Percentiles rank a stretch among this genome's conserved stretches.
These are phyloP conservation scores for Hydropotes inermis DNA, from an alignment of 2,113 vertebrate genomes.

Conservation along the genomic window DNA sequence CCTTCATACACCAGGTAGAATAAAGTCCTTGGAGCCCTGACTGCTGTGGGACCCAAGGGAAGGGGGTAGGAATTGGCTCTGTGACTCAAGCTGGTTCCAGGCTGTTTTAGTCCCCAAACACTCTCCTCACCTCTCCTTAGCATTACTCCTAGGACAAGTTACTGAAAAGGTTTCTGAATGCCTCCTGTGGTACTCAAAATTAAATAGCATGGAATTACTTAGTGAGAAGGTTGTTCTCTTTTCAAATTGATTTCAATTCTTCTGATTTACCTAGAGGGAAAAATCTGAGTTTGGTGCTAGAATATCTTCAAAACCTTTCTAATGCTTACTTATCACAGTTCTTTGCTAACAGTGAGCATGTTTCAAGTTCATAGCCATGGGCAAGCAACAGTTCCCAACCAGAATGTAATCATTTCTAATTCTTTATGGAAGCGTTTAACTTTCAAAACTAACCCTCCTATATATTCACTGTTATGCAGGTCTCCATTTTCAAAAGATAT, in stretches of 20 bases:
- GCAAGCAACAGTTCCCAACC: neutral
- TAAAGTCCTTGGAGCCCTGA: neutral
- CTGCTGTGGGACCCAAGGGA: neutral
- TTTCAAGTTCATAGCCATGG: conserved; percentile 20
- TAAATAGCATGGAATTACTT: conserved; percentile 15
- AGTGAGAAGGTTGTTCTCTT: conserved; percentile 36
- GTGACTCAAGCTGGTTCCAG: neutral
- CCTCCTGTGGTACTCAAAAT: neutral
- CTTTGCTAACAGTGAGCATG: neutral
- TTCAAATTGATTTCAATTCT: conserved; percentile 36
- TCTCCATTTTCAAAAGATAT: conserved; percentile 4
- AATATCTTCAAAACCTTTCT: neutral
- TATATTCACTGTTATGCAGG: neutral
- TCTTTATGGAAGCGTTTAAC: conserved; percentile 23
- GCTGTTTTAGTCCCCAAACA: neutral
- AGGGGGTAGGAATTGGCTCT: too few species aligned
- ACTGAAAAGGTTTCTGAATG: neutral
- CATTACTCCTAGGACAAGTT: neutral
- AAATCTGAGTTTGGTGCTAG: neutral
- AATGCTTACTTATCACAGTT: neutral
- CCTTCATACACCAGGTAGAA: neutral
- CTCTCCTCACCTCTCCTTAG: neutral
- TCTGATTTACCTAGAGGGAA: neutral
- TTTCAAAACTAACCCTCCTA: conserved; percentile 38
- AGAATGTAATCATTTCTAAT: neutral